phyloP scores from a whole-genome alignment of 2,888 invertebrate genomes.

The Diplolepis rosae region DNA sequence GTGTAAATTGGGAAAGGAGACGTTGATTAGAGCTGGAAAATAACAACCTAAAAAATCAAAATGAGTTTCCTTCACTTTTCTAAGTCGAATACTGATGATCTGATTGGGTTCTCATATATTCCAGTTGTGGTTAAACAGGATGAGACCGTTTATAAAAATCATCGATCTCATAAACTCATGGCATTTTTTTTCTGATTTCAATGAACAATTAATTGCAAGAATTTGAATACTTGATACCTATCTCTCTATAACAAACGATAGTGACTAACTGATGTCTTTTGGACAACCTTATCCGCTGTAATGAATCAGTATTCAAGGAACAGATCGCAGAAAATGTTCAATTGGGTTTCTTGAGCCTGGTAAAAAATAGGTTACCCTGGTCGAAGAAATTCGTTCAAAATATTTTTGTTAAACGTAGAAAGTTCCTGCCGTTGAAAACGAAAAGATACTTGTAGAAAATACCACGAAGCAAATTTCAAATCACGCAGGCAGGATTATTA shows the following conservation, averaged over 20 bases:
- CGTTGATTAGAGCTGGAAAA: no score
- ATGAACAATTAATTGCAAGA: conserved; percentile 54
- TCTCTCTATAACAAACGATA: conserved; percentile 55
- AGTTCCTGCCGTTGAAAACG: not conserved
- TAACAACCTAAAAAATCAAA: no score
- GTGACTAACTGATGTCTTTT: conserved; percentile 34
- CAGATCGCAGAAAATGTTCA: not conserved
- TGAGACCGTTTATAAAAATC: not conserved
- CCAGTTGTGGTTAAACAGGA: not conserved
- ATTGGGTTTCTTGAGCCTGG: not conserved
- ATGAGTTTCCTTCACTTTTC: no score
- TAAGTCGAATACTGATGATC: not conserved
- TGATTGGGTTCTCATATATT: not conserved
- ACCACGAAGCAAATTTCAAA: not conserved
- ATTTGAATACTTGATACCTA: conserved; percentile 56
- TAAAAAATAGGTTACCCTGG: not conserved
- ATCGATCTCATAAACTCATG: conserved; percentile 18
- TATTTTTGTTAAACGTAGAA: not conserved
- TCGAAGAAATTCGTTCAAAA: not conserved
- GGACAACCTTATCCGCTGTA: conserved; percentile 4
- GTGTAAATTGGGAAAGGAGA: no score
- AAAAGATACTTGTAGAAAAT: not conserved
- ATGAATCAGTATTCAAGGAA: not conserved
- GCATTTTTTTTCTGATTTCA: conserved; percentile 45
- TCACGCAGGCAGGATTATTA: not conserved